phyloP scores from a whole-genome alignment of 2,797 vertebrate genomes.

The Sorex maritimensis region DNA sequence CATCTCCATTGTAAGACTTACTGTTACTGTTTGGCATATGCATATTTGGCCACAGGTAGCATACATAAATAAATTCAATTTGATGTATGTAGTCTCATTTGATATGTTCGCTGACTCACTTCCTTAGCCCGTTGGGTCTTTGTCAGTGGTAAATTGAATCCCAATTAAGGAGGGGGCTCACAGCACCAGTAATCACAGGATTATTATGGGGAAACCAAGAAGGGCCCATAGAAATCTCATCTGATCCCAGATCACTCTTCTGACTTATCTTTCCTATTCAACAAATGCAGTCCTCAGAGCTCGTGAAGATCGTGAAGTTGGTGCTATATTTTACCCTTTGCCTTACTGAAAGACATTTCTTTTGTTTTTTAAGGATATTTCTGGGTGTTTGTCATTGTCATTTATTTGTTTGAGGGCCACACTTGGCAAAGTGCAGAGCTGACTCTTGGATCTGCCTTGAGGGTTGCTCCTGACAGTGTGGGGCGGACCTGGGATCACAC shows the following conservation, averaged over 20 bases:
- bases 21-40: too few species aligned
- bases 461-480: too few species aligned
- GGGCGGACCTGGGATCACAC: too few species aligned
- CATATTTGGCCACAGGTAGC: too few species aligned
- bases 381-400: too few species aligned
- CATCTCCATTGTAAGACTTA: too few species aligned
- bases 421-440: too few species aligned
- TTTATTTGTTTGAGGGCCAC: too few species aligned
- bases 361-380: not conserved
- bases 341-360: slow-evolving; percentile 8
- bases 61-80: not conserved
- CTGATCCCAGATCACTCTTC: not conserved
- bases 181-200: not conserved
- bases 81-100: not conserved
- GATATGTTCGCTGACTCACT: not conserved
- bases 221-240: not conserved
- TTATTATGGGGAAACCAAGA: not conserved
- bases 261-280: not conserved
- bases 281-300: not conserved
- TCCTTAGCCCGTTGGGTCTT: not conserved
- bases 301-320: not conserved
- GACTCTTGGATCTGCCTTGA: too few species aligned
- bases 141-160: not conserved
- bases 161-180: not conserved
- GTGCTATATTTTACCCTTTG: not conserved